These are phyloP conservation scores for Trimorus sp. DNA, from an alignment of 2,888 invertebrate genomes.

Conservation along the genomic window DNA sequence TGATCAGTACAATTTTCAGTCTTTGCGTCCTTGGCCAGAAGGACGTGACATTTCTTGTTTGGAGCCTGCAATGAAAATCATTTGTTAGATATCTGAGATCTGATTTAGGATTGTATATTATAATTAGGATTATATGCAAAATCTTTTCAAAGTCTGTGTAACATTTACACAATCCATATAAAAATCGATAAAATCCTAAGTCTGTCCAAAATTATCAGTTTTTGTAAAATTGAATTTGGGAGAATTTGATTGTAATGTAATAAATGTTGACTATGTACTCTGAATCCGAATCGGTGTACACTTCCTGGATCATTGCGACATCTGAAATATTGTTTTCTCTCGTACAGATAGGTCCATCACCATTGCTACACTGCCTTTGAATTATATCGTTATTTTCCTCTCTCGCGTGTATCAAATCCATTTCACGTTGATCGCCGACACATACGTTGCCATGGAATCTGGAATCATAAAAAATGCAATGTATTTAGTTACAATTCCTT, in stretches of 20 bases:
- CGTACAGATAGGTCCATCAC: conserved; percentile 67
- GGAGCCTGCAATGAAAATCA: conserved; percentile 15
- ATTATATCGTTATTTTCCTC: conserved; percentile 77
- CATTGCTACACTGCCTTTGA: conserved; percentile 68
- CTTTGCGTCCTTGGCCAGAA: conserved; percentile 1
- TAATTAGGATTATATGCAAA: no score
- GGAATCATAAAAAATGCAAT: not conserved
- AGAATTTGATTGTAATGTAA: no score
- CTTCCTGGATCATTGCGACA: conserved; percentile 53
- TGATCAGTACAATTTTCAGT: conserved; percentile 6
- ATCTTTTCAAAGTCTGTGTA: no score
- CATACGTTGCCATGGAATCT: conserved; percentile 9
- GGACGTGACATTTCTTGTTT: not conserved
- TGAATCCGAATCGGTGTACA: conserved; percentile 44
- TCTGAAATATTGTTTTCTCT: conserved; percentile 69
- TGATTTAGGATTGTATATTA: no score
- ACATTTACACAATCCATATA: no score
- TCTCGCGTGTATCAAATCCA: conserved; percentile 76
- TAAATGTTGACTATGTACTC: conserved; percentile 4
- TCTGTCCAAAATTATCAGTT: no score
- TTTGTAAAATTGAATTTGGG: no score
- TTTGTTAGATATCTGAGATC: no score
- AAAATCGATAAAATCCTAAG: no score
- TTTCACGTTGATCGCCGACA: conserved; percentile 68
- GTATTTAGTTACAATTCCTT: not conserved